Evolutionary conservation across 2,113 vertebrate species (phyloP), one percentile per base, ranked within the genome.

Genomic region (Eidolon helvum): DNA sequence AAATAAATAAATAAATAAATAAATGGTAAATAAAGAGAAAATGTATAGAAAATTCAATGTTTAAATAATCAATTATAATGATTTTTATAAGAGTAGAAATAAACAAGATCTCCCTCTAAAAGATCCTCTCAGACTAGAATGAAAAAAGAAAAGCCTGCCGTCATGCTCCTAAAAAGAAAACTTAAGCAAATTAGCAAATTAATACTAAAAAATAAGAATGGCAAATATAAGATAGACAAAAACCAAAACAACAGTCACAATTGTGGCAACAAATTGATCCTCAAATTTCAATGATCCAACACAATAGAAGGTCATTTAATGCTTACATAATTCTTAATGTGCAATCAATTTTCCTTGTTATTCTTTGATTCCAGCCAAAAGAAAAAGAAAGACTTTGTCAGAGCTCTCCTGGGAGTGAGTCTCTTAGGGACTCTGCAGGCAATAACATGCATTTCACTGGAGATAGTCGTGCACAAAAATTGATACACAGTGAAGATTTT

Each of bases 401-500:
- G 35, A 26, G 0, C 14, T 63, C 30, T 33, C 1, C 9, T 16
- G 1, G 16, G 14, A 57, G 43, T 7, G 14, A 57, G 30, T 7
- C 4, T 35, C 35, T 28, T 50, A 66, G 28, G 45, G 7, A 53
- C 33, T 68, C 14, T 61, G 24, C 4, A 24, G 19, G 61, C 75
- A 5, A 19, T 8, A 21, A 1, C 10, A 38, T 1, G 4, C 19
- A 28, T 48, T 57, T 87, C 10, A 9, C 11, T 24, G 10, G 21
- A 11, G 19, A 28, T 38, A 16, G 4, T n/a, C 71, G 28, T 45
- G 8, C 19, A 33, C 14, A 43, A 66, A 71, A 57, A 16, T 75
- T 77, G 12, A 24, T 33, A 45, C 18, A 19, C 5, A 5, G 2
- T 53, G 50, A 30, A 50, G 15, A 18, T 45, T 69, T 30, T 87